Percentiles rank a stretch among this genome's conserved stretches.
These are phyloP conservation scores for Tiliacea citrago DNA, from an alignment of 2,888 invertebrate genomes.

Conservation along the genomic window DNA sequence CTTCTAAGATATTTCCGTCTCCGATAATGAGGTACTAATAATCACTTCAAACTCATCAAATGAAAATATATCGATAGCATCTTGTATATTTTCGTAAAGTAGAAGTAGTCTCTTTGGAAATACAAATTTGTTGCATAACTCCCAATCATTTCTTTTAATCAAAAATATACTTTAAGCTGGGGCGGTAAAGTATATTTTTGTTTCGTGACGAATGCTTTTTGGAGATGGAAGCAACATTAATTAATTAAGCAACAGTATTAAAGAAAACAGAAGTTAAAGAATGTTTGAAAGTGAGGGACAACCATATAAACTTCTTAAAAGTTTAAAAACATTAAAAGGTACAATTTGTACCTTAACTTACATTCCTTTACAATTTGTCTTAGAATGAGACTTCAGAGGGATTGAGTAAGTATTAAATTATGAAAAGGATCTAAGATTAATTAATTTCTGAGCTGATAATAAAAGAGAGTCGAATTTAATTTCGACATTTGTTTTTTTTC, in stretches of 20 bases:
- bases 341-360: constrained; percentile 56
- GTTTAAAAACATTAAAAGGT: constrained; percentile 59
- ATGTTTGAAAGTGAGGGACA: constrained; percentile 67
- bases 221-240: constrained; percentile 62
- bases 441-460: constrained; percentile 63
- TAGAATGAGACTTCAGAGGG: constrained; percentile 55
- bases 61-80: constrained; percentile 38
- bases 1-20: constrained; percentile 15
- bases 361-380: constrained; percentile 60
- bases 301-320: constrained; percentile 67
- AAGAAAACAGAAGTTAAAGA: constrained; percentile 70
- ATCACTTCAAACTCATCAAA: constrained; percentile 42
- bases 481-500: constrained; percentile 5
- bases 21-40: constrained; percentile 42
- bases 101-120: constrained; percentile 35
- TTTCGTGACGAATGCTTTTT: constrained; percentile 2
- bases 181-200: not conserved
- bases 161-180: constrained; percentile 14
- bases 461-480: constrained; percentile 36
- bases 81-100: constrained; percentile 52
- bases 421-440: constrained; percentile 70
- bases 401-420: constrained; percentile 58
- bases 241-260: constrained; percentile 72
- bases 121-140: constrained; percentile 42
- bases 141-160: not conserved